phyloP scores from a whole-genome alignment of 2,113 vertebrate species.

The Amia ocellicauda region DNA sequence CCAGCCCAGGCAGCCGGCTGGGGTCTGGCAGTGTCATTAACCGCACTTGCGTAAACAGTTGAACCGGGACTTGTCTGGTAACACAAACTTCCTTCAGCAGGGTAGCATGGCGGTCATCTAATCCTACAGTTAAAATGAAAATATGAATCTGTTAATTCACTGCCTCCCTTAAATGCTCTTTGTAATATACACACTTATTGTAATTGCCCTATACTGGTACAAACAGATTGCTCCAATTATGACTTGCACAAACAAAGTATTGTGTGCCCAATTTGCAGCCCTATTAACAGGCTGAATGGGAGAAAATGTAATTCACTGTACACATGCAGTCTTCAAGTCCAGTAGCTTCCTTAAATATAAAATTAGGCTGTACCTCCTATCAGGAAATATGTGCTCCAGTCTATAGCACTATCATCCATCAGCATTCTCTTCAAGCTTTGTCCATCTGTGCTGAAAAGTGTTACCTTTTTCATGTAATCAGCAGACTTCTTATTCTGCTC shows the following conservation, averaged over 20 bases:
- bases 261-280: no score
- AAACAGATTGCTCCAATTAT: no score
- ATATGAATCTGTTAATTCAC: no score
- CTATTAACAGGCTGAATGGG: no score
- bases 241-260: no score
- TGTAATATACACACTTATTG: no score
- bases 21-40: conserved; percentile 46
- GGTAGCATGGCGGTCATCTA: conserved; percentile 28
- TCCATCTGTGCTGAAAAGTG: conserved; percentile 42
- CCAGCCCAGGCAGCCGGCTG: conserved; percentile 25
- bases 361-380: conserved; percentile 45
- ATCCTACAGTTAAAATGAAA: conserved; percentile 32
- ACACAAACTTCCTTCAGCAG: conserved; percentile 42
- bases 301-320: background rate
- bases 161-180: no score
- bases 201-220: no score
- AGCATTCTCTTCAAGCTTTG: conserved; percentile 40
- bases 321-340: background rate
- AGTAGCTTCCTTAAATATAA: background rate
- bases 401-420: conserved; percentile 36
- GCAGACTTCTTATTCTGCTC: conserved; percentile 17
- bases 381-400: conserved; percentile 43
- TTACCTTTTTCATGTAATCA: conserved; percentile 13
- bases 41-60: conserved; percentile 1
- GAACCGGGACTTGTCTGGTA: conserved; percentile 27